Percentiles rank a stretch among this genome's conserved stretches.
Evolutionary conservation across 2,888 invertebrate genomes (phyloP).

Genomic region (Sphaeridia pumilis): DNA sequence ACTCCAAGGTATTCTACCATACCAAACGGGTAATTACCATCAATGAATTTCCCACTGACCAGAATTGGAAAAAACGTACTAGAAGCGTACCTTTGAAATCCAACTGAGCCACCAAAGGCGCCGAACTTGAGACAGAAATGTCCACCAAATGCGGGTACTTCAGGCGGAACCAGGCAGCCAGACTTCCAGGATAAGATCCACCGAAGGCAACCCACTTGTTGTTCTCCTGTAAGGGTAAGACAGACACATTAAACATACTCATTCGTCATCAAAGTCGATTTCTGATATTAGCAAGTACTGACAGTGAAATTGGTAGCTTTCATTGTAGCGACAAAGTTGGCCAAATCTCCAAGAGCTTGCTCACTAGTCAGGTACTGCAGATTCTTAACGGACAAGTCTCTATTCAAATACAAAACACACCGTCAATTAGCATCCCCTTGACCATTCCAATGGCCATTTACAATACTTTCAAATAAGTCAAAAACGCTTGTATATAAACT

Average conservation of each 20-base stretch:
- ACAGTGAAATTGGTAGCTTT: slow-evolving; percentile 51
- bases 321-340: slow-evolving; percentile 65
- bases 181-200: slow-evolving; percentile 85
- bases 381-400: slow-evolving; percentile 68
- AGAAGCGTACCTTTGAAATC: slow-evolving; percentile 45
- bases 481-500: slow-evolving; percentile 35
- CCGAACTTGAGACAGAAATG: slow-evolving; percentile 44
- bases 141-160: slow-evolving; percentile 57
- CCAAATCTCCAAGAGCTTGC: slow-evolving; percentile 63
- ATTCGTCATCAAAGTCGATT: not conserved
- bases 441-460: no score
- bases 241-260: no score
- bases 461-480: no score
- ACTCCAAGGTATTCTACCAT: slow-evolving; percentile 75
- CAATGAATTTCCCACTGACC: no score
- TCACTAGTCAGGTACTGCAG: slow-evolving; percentile 56
- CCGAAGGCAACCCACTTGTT: slow-evolving; percentile 86
- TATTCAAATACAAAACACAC: no score
- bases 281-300: slow-evolving; percentile 2
- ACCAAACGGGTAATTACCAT: no score
- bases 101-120: slow-evolving; percentile 44
- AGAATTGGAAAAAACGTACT: no score
- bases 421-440: no score
- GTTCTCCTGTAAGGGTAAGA: slow-evolving; percentile 37
- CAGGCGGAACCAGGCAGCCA: slow-evolving; percentile 69